These are phyloP conservation scores for Aotus griseimembra DNA, from an alignment of 2,797 vertebrate species.

Conservation along the genomic window DNA sequence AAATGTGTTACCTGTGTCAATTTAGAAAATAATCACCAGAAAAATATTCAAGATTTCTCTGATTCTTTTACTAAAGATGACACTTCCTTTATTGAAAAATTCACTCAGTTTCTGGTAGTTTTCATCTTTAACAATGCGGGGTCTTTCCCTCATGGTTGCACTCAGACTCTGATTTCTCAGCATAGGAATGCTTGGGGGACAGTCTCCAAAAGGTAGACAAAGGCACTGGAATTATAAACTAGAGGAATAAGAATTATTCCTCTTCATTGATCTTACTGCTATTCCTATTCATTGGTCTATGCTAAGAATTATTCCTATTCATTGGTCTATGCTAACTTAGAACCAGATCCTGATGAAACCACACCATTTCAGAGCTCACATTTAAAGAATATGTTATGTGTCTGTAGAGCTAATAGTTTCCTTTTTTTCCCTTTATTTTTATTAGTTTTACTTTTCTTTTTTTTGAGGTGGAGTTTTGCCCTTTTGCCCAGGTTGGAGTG, in stretches of 20 bases:
- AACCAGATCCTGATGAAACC: neutral
- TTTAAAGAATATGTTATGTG: neutral
- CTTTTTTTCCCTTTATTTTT: neutral
- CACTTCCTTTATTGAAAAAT: neutral
- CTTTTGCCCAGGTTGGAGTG: no score
- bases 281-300: no score
- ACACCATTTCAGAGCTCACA: neutral
- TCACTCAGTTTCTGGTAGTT: constrained; percentile 10
- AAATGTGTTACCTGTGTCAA: neutral
- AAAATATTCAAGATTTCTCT: neutral
- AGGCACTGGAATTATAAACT: neutral
- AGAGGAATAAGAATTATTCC: neutral
- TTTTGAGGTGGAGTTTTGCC: no score
- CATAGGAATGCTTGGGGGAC: neutral
- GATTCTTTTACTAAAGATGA: constrained; percentile 37
- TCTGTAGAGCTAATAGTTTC: neutral
- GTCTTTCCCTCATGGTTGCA: neutral
- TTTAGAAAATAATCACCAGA: constrained; percentile 3
- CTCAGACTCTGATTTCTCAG: neutral
- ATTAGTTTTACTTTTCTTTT: neutral
- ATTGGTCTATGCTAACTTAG: neutral
- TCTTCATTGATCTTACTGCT: neutral
- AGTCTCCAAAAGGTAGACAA: neutral
- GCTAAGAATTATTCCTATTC: no score
- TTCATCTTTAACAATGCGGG: constrained; percentile 39